These are phyloP conservation scores for Scaeva pyrastri DNA, from an alignment of 2,888 invertebrate genomes.

Conservation along the genomic window DNA sequence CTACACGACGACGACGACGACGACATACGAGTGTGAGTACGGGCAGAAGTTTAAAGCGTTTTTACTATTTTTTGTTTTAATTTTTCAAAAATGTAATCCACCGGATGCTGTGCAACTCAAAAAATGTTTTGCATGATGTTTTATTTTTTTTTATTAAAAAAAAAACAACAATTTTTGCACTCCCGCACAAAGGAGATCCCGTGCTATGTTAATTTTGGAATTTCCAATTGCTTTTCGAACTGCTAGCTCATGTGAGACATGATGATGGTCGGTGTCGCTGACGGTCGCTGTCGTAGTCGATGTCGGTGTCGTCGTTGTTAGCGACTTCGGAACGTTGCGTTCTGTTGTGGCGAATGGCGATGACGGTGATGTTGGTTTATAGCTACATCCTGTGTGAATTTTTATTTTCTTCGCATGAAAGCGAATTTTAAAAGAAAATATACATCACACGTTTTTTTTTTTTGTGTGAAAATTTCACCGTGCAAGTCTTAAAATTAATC, in stretches of 20 bases:
- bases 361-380: not conserved
- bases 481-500: constrained; percentile 61
- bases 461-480: constrained; percentile 25
- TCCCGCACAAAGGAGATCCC: constrained; percentile 61
- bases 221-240: constrained; percentile 65
- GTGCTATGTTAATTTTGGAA: constrained; percentile 67
- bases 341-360: not conserved
- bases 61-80: not conserved
- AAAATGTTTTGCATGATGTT: constrained; percentile 66
- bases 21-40: too few relatives aligned
- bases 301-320: constrained; percentile 25
- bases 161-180: constrained; percentile 53
- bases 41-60: constrained; percentile 20
- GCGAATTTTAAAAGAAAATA: constrained; percentile 17
- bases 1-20: constrained; percentile 54
- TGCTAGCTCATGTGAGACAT: constrained; percentile 56
- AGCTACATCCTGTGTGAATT: constrained; percentile 62
- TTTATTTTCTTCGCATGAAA: constrained; percentile 23
- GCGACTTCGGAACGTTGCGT: too few relatives aligned
- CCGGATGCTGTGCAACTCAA: constrained; percentile 71
- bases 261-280: constrained; percentile 60
- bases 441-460: constrained; percentile 19
- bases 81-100: constrained; percentile 54
- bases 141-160: constrained; percentile 24
- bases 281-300: constrained; percentile 25